Evolutionary conservation across 2,888 invertebrate genomes (phyloP), one percentile per base, ranked within the genome.

Genomic region (Tetragonula carbonaria): DNA sequence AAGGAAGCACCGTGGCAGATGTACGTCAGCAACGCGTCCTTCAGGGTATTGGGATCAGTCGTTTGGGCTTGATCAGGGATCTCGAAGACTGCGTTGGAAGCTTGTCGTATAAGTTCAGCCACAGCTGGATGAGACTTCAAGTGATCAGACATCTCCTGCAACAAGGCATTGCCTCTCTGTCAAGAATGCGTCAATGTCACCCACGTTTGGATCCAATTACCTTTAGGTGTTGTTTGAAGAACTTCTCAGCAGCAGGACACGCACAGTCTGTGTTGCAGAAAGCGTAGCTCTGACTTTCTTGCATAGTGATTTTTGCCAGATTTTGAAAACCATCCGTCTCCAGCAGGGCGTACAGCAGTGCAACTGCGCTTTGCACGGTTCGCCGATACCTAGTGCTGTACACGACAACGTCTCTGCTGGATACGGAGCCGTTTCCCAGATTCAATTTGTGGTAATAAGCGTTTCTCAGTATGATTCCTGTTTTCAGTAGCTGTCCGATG

Each of bases 301-400:
- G 95, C 21, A 98, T 96, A 50, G 95, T 95, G 8, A 98, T 95
- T 78, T 96, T 96, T 3, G 91, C 89, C 8, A 94, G 79, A 81
- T 92, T 93, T 14, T 96, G 95, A 91, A 97, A 95, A 73, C 96
- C 95, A 79, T 97, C 97, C 2, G 95, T 94, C 4, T 97, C 96
- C 59, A 98, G 95, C 85, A 98, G 96, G 0, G 97, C 96, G 92
- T 96, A 97, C 4, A 98, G 94, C 88, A 98, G 95, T 0, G 98
- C 98, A 88, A 98, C 95, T 0, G 98, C 97, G 90, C 98, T 98
- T 95, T 99, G 99, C 92, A 98, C 98, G 28, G 99, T 99, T 91
- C 99, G 96, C 1, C 98, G 95, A 93, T 98, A 98, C 65, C 97
- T 96, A 0, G 99, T 98, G 89, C 98, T 97, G 93, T 97, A 97